Evolutionary conservation across 2,113 vertebrate genomes (phyloP).

Genomic region (Thymallus thymallus): DNA sequence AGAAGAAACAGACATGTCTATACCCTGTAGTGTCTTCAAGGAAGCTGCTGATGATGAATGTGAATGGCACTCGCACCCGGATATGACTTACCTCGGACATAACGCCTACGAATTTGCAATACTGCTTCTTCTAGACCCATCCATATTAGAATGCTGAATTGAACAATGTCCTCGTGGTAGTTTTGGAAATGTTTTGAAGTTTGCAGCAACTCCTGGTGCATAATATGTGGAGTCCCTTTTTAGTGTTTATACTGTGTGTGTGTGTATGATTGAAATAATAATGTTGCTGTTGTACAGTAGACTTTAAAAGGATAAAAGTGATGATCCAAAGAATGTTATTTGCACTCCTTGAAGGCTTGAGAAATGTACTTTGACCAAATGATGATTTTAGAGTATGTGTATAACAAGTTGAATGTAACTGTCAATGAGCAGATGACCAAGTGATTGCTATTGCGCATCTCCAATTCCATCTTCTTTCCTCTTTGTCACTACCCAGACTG

Average conservation of each 20-base stretch:
- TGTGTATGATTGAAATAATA: slow-evolving; percentile 11
- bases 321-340: slow-evolving; percentile 70
- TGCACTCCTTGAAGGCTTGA: slow-evolving; percentile 47
- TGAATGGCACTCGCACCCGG: slow-evolving; percentile 5
- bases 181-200: slow-evolving; percentile 26
- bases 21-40: not conserved
- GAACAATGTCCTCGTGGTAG: slow-evolving; percentile 11
- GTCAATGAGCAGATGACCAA: slow-evolving; percentile 2
- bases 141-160: slow-evolving; percentile 48
- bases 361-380: slow-evolving; percentile 30
- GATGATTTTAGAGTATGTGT: slow-evolving; percentile 18
- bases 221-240: slow-evolving; percentile 10
- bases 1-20: not conserved
- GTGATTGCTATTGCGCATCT: slow-evolving; percentile 20
- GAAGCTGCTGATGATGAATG: slow-evolving; percentile 14
- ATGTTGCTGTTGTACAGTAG: slow-evolving; percentile 25
- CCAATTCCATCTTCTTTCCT: slow-evolving; percentile 19
- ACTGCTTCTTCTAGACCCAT: slow-evolving; percentile 24
- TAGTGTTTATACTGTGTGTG: not conserved
- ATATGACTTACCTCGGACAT: slow-evolving; percentile 13
- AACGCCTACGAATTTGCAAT: slow-evolving; percentile 19
- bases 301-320: slow-evolving; percentile 23
- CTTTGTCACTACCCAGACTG: not conserved
- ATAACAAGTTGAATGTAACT: slow-evolving; percentile 22
- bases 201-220: slow-evolving; percentile 23